phyloP scores from a whole-genome alignment of 2,888 invertebrate genomes.

The Anoncus sp. region DNA sequence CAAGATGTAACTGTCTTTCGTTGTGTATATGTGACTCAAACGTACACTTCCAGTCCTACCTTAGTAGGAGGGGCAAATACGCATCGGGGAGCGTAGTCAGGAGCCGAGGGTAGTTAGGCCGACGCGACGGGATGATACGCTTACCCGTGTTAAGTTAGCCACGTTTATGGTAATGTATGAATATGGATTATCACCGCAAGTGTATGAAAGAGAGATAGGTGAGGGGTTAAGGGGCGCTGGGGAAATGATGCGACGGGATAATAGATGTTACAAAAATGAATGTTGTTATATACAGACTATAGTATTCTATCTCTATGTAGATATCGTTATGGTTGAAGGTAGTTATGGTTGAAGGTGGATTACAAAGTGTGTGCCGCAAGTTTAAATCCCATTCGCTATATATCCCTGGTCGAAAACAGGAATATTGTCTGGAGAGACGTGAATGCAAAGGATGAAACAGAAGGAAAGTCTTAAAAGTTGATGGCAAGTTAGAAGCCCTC shows the following conservation, averaged over 20 bases:
- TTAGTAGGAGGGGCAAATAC: slow-evolving; percentile 11
- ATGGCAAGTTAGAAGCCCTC: too few relatives aligned
- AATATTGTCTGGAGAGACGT: too few relatives aligned
- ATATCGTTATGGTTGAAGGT: background rate
- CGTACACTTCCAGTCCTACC: slow-evolving; percentile 18
- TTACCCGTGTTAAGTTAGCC: slow-evolving; percentile 44
- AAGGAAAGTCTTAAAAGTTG: too few relatives aligned
- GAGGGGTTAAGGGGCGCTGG: background rate
- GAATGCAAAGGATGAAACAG: too few relatives aligned
- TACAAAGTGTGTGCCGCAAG: too few relatives aligned
- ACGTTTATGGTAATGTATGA: slow-evolving; percentile 59
- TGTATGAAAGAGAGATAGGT: slow-evolving; percentile 23
- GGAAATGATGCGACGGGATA: slow-evolving; percentile 8
- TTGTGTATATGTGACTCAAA: slow-evolving; percentile 9
- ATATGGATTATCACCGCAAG: slow-evolving; percentile 48
- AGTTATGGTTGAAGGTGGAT: too few relatives aligned
- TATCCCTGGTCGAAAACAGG: too few relatives aligned
- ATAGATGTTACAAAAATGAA: slow-evolving; percentile 9
- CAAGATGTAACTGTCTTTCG: slow-evolving; percentile 8
- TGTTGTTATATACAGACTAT: background rate
- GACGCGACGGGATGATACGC: slow-evolving; percentile 41
- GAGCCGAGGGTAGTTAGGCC: slow-evolving; percentile 30
- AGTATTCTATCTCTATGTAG: background rate
- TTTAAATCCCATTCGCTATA: too few relatives aligned
- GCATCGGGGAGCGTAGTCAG: slow-evolving; percentile 17